Evolutionary conservation across 2,888 invertebrate species (phyloP).

Genomic region (Salticus scenicus): DNA sequence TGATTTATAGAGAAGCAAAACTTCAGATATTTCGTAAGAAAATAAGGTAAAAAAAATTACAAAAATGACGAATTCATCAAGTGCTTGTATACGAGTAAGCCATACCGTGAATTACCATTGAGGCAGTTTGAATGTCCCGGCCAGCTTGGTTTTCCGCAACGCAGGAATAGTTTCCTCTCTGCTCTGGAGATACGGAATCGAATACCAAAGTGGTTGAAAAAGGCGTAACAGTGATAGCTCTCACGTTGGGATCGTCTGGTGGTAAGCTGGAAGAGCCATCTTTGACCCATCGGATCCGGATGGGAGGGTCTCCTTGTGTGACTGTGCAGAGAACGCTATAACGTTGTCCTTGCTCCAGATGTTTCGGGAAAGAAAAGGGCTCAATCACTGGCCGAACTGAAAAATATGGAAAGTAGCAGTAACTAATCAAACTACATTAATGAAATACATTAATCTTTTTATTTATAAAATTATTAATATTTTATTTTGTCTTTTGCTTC

Average conservation of each 20-base stretch:
- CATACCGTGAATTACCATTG: conserved; percentile 72
- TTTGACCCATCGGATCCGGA: conserved; percentile 76
- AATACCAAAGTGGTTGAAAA: conserved; percentile 75
- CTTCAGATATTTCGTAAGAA: too few relatives aligned
- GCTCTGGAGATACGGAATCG: conserved; percentile 73
- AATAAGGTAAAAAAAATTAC: too few relatives aligned
- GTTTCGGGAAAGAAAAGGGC: conserved; percentile 73
- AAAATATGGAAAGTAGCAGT: conserved; percentile 72
- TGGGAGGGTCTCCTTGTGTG: conserved; percentile 75
- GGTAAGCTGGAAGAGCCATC: conserved; percentile 72
- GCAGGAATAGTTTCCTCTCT: conserved; percentile 75
- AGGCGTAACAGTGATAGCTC: conserved; percentile 72
- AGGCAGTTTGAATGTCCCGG: conserved; percentile 74
- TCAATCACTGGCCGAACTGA: conserved; percentile 86
- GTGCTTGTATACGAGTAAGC: conserved; percentile 11
- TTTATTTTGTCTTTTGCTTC: too few relatives aligned
- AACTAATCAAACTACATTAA: too few relatives aligned
- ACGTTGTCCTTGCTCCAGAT: conserved; percentile 77
- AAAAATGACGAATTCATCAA: too few relatives aligned
- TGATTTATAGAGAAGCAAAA: too few relatives aligned
- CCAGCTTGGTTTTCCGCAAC: conserved; percentile 74
- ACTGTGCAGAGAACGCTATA: conserved; percentile 76
- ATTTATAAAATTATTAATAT: too few relatives aligned
- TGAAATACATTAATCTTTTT: too few relatives aligned
- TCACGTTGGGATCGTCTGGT: conserved; percentile 72